phyloP scores from a whole-genome alignment of 2,888 invertebrate genomes.

The Lomographa bimaculata region DNA sequence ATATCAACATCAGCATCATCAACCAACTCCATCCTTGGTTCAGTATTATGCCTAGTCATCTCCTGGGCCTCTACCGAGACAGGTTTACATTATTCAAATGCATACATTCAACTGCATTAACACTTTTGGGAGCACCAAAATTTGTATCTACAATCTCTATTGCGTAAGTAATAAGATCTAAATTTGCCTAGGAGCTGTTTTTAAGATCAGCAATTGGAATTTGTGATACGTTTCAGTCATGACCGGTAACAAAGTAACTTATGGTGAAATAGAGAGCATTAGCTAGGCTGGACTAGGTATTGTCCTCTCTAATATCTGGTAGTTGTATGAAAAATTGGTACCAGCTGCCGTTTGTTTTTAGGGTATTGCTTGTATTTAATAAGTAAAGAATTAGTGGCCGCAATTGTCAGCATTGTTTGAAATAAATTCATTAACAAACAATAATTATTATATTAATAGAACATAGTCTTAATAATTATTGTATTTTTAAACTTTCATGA shows the following conservation, averaged over 20 bases:
- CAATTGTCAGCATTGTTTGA: no score
- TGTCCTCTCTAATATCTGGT: constrained; percentile 44
- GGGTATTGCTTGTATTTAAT: no score
- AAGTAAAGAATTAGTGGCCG: no score
- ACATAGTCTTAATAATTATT: no score
- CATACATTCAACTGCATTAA: constrained; percentile 53
- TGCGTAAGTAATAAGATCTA: constrained; percentile 31
- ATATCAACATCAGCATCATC: constrained; percentile 42
- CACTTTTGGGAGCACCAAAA: constrained; percentile 34
- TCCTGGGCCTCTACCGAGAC: constrained; percentile 63
- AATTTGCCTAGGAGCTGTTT: constrained; percentile 26
- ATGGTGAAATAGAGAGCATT: constrained; percentile 62
- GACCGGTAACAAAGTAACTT: constrained; percentile 56
- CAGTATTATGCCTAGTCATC: constrained; percentile 78
- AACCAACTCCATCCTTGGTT: constrained; percentile 50
- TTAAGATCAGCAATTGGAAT: constrained; percentile 20
- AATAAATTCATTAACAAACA: no score
- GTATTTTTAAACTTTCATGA: no score
- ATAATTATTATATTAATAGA: no score
- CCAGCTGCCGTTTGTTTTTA: no score
- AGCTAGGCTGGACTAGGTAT: constrained; percentile 59
- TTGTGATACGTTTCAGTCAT: constrained; percentile 38
- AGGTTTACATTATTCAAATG: constrained; percentile 80
- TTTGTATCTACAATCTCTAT: constrained; percentile 8
- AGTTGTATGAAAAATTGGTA: no score